Percentiles rank a stretch among this genome's conserved stretches.
phyloP scores from a whole-genome alignment of 2,113 vertebrate species.

The Chlamydotis undulata region DNA sequence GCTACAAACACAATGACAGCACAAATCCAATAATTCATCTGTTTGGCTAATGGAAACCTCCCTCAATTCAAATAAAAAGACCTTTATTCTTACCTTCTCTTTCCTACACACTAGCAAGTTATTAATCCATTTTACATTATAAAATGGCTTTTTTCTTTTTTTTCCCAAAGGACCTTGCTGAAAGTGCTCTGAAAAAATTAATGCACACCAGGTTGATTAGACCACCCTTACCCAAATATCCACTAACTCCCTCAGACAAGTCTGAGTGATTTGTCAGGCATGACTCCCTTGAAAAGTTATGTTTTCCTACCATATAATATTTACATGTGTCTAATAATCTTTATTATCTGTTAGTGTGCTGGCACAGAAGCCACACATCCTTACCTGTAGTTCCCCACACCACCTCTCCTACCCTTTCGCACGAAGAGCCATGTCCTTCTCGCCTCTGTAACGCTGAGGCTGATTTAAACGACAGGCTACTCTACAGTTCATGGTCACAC shows the following conservation, averaged over 20 bases:
- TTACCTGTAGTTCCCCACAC: not conserved
- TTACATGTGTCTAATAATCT: not conserved
- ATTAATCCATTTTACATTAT: not conserved
- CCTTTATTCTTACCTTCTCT: not conserved
- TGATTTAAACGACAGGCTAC: not conserved
- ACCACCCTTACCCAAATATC: not conserved
- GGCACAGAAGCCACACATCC: not conserved
- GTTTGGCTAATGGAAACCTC: not conserved
- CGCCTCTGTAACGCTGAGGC: accelerated
- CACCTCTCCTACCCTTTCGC: not conserved
- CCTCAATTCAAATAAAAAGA: not conserved
- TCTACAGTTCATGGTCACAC: not conserved
- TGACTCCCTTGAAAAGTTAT: not conserved
- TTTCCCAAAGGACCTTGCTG: too few relatives aligned
- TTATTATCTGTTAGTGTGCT: not conserved
- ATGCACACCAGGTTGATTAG: not conserved
- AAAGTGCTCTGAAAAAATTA: not conserved
- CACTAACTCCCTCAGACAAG: not conserved
- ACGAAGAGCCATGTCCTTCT: accelerated
- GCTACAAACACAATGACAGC: not conserved
- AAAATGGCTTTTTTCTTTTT: not conserved
- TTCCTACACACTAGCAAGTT: not conserved
- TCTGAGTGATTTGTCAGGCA: not conserved
- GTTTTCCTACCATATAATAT: not conserved
- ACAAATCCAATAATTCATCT: not conserved